A percentile compares a stretch with the other conserved stretches of the same genome.
phyloP scores from a whole-genome alignment of 2,113 vertebrate species.

The Peromyscus californicus region DNA sequence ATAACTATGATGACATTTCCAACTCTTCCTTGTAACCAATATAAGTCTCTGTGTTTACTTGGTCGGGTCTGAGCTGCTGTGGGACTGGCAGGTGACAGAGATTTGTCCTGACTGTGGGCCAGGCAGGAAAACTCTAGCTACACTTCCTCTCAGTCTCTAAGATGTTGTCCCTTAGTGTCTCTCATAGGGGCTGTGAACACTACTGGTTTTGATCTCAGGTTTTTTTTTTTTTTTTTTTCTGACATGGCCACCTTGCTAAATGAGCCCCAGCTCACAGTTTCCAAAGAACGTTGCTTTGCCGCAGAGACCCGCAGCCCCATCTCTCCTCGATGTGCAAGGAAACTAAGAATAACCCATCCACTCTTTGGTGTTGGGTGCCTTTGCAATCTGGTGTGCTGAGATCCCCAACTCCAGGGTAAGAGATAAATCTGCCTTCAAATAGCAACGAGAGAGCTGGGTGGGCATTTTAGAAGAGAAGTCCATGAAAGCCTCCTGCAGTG shows the following conservation, averaged over 20 bases:
- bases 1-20: background rate
- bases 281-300: conserved; percentile 61
- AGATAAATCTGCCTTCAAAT: conserved; percentile 83
- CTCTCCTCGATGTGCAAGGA: conserved; percentile 70
- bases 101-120: no score
- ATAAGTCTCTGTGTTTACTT: no score
- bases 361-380: conserved; percentile 69
- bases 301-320: conserved; percentile 65
- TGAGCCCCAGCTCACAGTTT: conserved; percentile 28
- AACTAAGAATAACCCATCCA: conserved; percentile 74
- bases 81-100: no score
- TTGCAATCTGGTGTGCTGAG: conserved; percentile 80
- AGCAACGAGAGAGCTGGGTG: conserved; percentile 72
- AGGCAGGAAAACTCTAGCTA: no score
- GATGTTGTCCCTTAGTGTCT: background rate
- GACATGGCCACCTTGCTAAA: background rate
- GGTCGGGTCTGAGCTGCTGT: no score
- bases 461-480: conserved; percentile 66
- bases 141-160: accelerated
- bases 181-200: background rate
- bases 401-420: conserved; percentile 83
- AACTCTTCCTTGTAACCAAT: no score
- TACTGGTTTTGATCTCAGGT: accelerated
- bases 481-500: background rate
- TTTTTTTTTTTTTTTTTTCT: background rate